Evolutionary conservation across 2,797 vertebrate species (phyloP), one percentile per base, ranked within the genome.

Genomic region (Manis crassicaudata): DNA sequence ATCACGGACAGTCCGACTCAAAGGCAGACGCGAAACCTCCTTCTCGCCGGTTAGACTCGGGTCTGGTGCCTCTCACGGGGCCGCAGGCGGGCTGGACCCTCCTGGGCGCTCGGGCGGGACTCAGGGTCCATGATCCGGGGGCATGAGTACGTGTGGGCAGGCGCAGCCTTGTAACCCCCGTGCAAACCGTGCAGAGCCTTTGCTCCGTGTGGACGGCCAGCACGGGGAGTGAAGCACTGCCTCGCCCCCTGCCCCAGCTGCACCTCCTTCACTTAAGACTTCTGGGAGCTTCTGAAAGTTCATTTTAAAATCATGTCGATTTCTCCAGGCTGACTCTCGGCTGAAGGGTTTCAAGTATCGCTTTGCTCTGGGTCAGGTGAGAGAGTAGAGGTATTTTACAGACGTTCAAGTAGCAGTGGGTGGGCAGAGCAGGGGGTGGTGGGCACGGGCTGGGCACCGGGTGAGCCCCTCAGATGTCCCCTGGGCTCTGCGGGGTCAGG

Each of bases 31-130:
- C 0, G 32, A 82, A 32, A 75, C 1, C 29, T 95, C 76, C 1
- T 2, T 65, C 84, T 87, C 50, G 83, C 29, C 62, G 79, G 7
- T 14, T 6, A 35, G 52, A 54, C 50, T 52, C 25, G 76, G 16
- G 14, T 4, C 79, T 18, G 58, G 68, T 11, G 16, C 23, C 68
- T 40, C 72, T 52, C 5, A 25, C 25, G 8, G 29, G 18, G 35
- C 20, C 20, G 37, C 25, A 7, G 72, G 14, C 0, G 32, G 35
- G 63, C 16, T 7, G 75, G 67, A 37, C 17, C 80, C 10, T 4
- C 0, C 29, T 5, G 35, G 1, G 23, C 0, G 8, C 35, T 7
- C 4, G 32, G 67, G 4, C 5, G 2, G 54, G 14, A 52, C 35
- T 43, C 7, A 7, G 82, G 32, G 14, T 40, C 27, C 2, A 1